Evolutionary conservation across 1,140 invertebrate genomes (phyloP), one percentile per base, ranked within the genome.

Genomic region (Muscidifurax raptorellus): DNA sequence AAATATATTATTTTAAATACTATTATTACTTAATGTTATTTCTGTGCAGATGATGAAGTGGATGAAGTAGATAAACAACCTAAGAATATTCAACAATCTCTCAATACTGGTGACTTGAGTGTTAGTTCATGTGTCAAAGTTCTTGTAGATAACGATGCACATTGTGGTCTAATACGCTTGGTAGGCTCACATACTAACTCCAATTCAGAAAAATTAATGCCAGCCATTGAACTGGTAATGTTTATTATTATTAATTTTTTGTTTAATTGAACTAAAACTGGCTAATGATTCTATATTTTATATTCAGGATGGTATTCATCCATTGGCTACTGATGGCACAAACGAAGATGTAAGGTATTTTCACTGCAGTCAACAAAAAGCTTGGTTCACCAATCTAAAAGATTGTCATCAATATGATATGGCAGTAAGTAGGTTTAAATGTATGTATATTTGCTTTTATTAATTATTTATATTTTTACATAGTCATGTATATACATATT

Each of bases 141-240:
- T 15, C 91, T 89, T 91, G 93, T 93, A 86, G 94, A 92, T 91
- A 93, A 89, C 80, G 92, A 94, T 82, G 91, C 94, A 82, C 89
- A 94, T 44, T 96, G 96, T 93, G 98, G 97, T 75, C 96, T 98
- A 13, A 96, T 98, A 85, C 95, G 96, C 90, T 98, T 98, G 97
- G 96, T 98, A 90, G 97, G 97, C 7, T 93, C 93, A 74, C 88
- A 94, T 0, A 88, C 91, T 13, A 92, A 91, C 76, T 85, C 87
- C 76, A 90, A 89, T 25, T 91, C 94, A 81, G 90, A 91, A 9
- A 94, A 94, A 91, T 91, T 93, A 87, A 95, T 95, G 90, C 96
- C 96, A 89, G 95, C 95, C 76, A 93, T 96, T 86, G 95, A 96
- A 93, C 94, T 96, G 94, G 95, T 96, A 90, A 92, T 88, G 86